Percentiles rank a stretch among this genome's conserved stretches.
Conservation (phyloP, 2,888 invertebrate species). For the Oscheius sp. region DNA sequence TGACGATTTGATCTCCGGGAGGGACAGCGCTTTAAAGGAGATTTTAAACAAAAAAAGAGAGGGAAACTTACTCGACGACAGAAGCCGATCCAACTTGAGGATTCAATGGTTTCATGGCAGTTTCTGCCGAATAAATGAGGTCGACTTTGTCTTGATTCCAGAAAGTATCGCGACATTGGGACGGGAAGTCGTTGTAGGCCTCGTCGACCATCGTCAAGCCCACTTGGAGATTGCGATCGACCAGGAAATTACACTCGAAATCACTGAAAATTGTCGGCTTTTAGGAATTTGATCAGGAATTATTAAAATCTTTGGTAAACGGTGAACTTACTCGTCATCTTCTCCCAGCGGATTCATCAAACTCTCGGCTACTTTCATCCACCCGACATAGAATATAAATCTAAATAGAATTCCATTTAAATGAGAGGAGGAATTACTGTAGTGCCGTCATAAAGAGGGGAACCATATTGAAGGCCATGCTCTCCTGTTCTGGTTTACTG, state of each 20-base stretch:
- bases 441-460: conserved; percentile 6
- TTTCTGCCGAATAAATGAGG: conserved; percentile 59
- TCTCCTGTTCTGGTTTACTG: conserved; percentile 47
- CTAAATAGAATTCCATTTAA: conserved; percentile 61
- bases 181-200: conserved; percentile 51
- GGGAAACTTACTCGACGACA: conserved; percentile 48
- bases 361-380: conserved; percentile 70
- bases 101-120: conserved; percentile 51
- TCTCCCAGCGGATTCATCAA: conserved; percentile 69
- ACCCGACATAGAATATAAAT: conserved; percentile 67
- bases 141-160: conserved; percentile 45
- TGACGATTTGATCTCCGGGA: conserved; percentile 45
- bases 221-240: conserved; percentile 58
- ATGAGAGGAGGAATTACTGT: background rate
- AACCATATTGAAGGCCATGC: conserved; percentile 33
- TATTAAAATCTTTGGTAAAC: background rate
- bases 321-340: conserved; percentile 55
- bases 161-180: conserved; percentile 56
- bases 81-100: conserved; percentile 60
- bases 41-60: background rate
- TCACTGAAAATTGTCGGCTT: conserved; percentile 35
- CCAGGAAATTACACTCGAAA: conserved; percentile 63
- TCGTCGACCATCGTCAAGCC: conserved; percentile 59
- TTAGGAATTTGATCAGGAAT: background rate
- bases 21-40: conserved; percentile 12